phyloP scores from a whole-genome alignment of 2,797 vertebrate genomes.

The Gymnothorax reevesii region DNA sequence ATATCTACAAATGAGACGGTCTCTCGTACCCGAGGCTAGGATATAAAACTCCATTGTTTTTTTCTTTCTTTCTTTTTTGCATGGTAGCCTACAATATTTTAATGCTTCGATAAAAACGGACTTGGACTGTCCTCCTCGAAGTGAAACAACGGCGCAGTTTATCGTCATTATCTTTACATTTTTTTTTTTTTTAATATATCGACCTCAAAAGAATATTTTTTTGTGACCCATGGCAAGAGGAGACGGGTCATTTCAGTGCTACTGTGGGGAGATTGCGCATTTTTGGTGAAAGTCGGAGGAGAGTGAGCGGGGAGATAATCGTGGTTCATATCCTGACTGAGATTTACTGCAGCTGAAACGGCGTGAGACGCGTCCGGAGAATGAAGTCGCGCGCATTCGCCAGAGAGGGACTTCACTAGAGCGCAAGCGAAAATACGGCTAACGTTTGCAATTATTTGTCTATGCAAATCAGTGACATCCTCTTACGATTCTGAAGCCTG shows the following conservation, averaged over 20 bases:
- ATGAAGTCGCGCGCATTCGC: slow-evolving; percentile 66
- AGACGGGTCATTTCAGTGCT: slow-evolving; percentile 43
- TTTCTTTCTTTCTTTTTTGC: slow-evolving; percentile 27
- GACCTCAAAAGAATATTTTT: slow-evolving; percentile 32
- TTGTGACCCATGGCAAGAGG: slow-evolving; percentile 44
- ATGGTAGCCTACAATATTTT: slow-evolving; percentile 25
- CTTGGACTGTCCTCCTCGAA: slow-evolving; percentile 53
- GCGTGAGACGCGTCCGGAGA: slow-evolving; percentile 60
- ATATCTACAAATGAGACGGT: slow-evolving; percentile 54
- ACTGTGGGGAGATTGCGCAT: slow-evolving; percentile 24
- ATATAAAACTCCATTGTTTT: slow-evolving; percentile 35
- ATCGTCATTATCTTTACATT: slow-evolving; percentile 43
- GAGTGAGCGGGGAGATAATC: slow-evolving; percentile 38
- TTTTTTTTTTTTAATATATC: slow-evolving; percentile 50
- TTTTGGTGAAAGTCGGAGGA: slow-evolving; percentile 38
- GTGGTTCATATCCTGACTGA: slow-evolving; percentile 40
- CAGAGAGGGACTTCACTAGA: slow-evolving; percentile 51
- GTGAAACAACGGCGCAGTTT: slow-evolving; percentile 46
- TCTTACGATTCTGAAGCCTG: slow-evolving; percentile 1
- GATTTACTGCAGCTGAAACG: slow-evolving; percentile 63
- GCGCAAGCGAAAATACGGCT: slow-evolving; percentile 35
- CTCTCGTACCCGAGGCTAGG: slow-evolving; percentile 46
- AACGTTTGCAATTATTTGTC: slow-evolving; percentile 19
- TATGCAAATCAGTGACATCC: slow-evolving; percentile 9
- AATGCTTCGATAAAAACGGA: slow-evolving; percentile 33